phyloP scores from a whole-genome alignment of 2,113 vertebrate genomes.

The Tylochromis polylepis region DNA sequence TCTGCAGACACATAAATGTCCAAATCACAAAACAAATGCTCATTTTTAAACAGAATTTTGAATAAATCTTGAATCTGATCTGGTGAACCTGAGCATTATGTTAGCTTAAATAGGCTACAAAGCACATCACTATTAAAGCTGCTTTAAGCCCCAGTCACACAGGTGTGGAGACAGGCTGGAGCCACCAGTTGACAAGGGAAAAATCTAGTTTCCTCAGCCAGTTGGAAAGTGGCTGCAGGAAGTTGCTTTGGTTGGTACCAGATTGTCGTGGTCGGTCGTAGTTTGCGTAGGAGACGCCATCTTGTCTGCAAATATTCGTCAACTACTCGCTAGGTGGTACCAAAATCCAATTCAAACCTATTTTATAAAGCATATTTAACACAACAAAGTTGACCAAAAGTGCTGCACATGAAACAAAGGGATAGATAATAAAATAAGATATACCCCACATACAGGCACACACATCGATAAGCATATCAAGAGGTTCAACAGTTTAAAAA shows the following conservation, averaged over 20 bases:
- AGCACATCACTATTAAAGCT: not conserved
- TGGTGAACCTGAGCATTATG: not conserved
- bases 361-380: no score
- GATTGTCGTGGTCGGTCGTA: fast-evolving
- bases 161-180: not conserved
- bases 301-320: not conserved
- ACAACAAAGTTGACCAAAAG: no score
- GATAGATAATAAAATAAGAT: not conserved
- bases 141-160: not conserved
- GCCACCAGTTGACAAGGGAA: not conserved
- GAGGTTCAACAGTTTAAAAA: no score
- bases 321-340: not conserved
- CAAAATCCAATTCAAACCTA: not conserved
- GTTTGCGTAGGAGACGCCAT: no score
- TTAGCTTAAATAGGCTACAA: not conserved
- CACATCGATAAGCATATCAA: not conserved
- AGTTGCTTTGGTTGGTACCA: not conserved
- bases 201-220: not conserved
- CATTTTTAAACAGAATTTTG: not conserved
- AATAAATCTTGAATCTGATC: not conserved
- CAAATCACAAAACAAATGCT: not conserved
- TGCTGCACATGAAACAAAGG: no score
- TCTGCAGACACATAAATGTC: not conserved
- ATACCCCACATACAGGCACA: not conserved
- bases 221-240: not conserved